Evolutionary conservation across 2,797 vertebrate genomes (phyloP), one percentile per base, ranked within the genome.

Genomic region (Pelochelys cantorii): DNA sequence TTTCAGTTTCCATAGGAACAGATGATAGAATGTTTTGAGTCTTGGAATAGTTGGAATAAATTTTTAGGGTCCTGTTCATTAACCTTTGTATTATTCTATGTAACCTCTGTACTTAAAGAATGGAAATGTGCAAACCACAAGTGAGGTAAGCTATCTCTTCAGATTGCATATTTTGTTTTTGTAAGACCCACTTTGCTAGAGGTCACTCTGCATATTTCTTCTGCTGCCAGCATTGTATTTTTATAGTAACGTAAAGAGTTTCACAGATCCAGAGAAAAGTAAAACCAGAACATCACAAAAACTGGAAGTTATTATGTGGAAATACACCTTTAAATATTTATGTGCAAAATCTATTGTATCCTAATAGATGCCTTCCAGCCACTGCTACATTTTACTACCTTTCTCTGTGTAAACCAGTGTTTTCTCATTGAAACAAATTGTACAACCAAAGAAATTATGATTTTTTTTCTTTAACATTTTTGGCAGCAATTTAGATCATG

Each of bases 1-100:
- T 94, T 97, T 97, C 94, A 89, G 97, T 97, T 97, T 97, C 97
- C 97, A 97, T 97, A 97, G 97, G 97, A 97, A 97, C 97, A 95
- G 95, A 95, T 97, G 95, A 95, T 93, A 94, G 91, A 97, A 94
- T 95, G 85, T 97, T 15, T 97, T 92, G 96, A 95, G 92, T 96
- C 93, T 95, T 96, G 94, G 93, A 96, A 90, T 81, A 97, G 84
- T 90, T 94, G 85, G 96, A 97, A 93, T 87, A 94, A 89, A 88
- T 91, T 93, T 96, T 93, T 94, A 90, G 79, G 86, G 90, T 96
- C 77, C 88, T 25, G 88, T 79, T 84, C 93, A 92, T 93, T 96
- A 93, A 92, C 86, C 95, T 96, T 13, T 87, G 31, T 86, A 96
- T 95, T 96, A 60, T 77, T 86, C 74, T 82, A 89, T 94, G 77